Evolutionary conservation across 1,140 invertebrate species (phyloP).

Genomic region (Brachionus calyciflorus): DNA sequence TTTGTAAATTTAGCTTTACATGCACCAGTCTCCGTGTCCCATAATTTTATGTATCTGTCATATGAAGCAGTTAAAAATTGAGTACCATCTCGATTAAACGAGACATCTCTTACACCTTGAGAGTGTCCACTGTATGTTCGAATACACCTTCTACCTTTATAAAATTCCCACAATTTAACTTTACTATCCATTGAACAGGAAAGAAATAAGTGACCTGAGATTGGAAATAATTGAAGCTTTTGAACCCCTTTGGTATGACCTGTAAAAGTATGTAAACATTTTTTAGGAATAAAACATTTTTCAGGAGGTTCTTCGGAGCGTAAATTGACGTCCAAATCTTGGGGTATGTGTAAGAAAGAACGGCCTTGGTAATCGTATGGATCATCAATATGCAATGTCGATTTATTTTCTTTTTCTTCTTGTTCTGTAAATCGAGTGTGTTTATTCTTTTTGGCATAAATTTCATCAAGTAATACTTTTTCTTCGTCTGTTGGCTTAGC

Average conservation of each 20-base stretch:
- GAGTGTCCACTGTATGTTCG: slow-evolving; percentile 92
- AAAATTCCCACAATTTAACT: slow-evolving; percentile 95
- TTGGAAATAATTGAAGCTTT: slow-evolving; percentile 90
- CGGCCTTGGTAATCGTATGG: slow-evolving; percentile 91
- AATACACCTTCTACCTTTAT: slow-evolving; percentile 87
- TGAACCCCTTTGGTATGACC: slow-evolving; percentile 96
- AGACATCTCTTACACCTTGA: slow-evolving; percentile 91
- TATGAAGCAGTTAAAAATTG: slow-evolving; percentile 87
- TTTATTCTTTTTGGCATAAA: slow-evolving; percentile 74
- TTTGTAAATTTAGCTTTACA: slow-evolving; percentile 70
- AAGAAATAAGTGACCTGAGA: slow-evolving; percentile 86
- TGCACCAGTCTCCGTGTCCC: slow-evolving; percentile 89
- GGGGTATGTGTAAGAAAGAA: slow-evolving; percentile 86
- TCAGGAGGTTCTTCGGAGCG: slow-evolving; percentile 84
- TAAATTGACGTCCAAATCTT: slow-evolving; percentile 91
- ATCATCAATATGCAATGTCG: slow-evolving; percentile 67
- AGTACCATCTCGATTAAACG: slow-evolving; percentile 89
- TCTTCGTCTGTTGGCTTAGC: slow-evolving; percentile 84
- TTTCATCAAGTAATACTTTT: slow-evolving; percentile 85
- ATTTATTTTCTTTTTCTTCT: slow-evolving; percentile 68
- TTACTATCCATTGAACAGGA: slow-evolving; percentile 94
- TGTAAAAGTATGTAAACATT: slow-evolving; percentile 90
- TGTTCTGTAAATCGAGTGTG: slow-evolving; percentile 74
- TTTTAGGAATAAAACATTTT: slow-evolving; percentile 94
- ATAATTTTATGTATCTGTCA: slow-evolving; percentile 84